A percentile compares a stretch with the other conserved stretches of the same genome.
These are phyloP conservation scores for Siphonodentalium dalli DNA, from an alignment of 2,888 invertebrate genomes.

Conservation along the genomic window DNA sequence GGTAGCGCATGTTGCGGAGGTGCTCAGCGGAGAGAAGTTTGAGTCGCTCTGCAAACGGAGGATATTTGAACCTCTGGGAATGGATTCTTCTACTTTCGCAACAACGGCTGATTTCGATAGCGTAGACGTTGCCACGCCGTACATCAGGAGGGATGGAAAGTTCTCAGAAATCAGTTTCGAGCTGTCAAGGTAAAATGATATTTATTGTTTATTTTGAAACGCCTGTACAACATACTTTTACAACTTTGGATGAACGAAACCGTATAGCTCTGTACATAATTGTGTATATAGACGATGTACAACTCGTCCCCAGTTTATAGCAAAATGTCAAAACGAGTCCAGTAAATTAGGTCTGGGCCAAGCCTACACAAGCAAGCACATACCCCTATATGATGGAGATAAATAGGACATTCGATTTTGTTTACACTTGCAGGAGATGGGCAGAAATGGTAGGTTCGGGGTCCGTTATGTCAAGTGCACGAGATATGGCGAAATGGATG, in stretches of 20 bases:
- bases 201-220: too few relatives aligned
- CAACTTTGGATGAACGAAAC: too few relatives aligned
- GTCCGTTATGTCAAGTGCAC: constrained; percentile 37
- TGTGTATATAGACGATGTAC: too few relatives aligned
- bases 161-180: constrained; percentile 8
- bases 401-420: too few relatives aligned
- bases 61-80: constrained; percentile 33
- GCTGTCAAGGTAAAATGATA: constrained; percentile 13
- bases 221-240: too few relatives aligned
- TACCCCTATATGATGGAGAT: too few relatives aligned
- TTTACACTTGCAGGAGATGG: constrained; percentile 25
- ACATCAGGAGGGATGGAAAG: constrained; percentile 23
- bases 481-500: constrained; percentile 49
- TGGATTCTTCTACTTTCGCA: constrained; percentile 23
- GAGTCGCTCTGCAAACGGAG: constrained; percentile 26
- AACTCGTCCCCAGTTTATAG: too few relatives aligned
- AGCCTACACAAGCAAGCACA: too few relatives aligned
- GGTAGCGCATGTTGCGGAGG: constrained; percentile 31
- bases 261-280: too few relatives aligned
- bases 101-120: not conserved
- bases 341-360: too few relatives aligned
- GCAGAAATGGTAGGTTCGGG: constrained; percentile 37
- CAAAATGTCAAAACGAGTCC: too few relatives aligned
- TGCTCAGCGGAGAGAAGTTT: constrained; percentile 29
- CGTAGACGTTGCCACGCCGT: constrained; percentile 28